phyloP scores from a whole-genome alignment of 2,888 invertebrate genomes.

The Thyatira batis region DNA sequence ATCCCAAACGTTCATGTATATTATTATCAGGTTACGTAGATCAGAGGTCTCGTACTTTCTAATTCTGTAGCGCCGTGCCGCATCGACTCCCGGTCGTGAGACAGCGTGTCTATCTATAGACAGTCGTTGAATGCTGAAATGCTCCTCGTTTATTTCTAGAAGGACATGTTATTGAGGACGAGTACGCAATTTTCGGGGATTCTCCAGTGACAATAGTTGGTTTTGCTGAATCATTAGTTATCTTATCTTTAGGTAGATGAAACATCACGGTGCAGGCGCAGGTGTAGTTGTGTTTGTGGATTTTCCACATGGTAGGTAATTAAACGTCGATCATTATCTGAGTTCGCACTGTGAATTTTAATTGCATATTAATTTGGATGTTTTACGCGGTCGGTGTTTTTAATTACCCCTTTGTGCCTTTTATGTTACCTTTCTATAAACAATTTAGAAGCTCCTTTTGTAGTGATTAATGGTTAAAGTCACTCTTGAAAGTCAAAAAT shows the following conservation, averaged over 20 bases:
- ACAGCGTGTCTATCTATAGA: background rate
- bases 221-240: constrained; percentile 8
- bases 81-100: background rate
- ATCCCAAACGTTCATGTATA: constrained; percentile 47
- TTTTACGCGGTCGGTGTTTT: background rate
- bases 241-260: background rate
- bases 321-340: background rate
- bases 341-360: background rate
- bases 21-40: constrained; percentile 41
- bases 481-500: background rate
- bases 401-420: too few species aligned
- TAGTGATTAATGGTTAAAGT: too few species aligned
- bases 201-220: constrained; percentile 17
- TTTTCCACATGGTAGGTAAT: constrained; percentile 12
- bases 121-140: too few species aligned
- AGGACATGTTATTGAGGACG: background rate
- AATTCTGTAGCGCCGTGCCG: constrained; percentile 28
- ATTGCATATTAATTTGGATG: background rate
- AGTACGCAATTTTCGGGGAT: constrained; percentile 11
- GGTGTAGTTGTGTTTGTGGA: constrained; percentile 13
- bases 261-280: background rate
- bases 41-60: constrained; percentile 36
- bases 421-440: too few species aligned
- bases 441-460: too few species aligned
- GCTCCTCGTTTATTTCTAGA: background rate